A percentile compares a stretch with the other conserved stretches of the same genome.
These are phyloP conservation scores for Phymatocera aterrima DNA, from an alignment of 2,888 invertebrate species.

Conservation along the genomic window DNA sequence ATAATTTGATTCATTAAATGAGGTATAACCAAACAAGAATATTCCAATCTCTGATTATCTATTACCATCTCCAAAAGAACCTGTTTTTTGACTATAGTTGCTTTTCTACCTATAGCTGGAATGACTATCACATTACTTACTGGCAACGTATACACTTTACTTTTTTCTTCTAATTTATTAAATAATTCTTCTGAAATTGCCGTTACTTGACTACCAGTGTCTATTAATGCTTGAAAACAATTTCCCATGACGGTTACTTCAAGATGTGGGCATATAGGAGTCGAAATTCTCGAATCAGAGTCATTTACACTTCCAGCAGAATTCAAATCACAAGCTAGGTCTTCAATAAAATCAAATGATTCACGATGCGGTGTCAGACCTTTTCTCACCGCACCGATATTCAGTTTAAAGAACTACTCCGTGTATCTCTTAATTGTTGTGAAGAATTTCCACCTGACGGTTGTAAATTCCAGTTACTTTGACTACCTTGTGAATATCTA, in stretches of 20 bases:
- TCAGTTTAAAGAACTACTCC: constrained; percentile 47
- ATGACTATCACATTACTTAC: constrained; percentile 43
- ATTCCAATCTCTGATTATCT: background rate
- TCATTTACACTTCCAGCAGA: constrained; percentile 2
- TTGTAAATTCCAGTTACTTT: constrained; percentile 1
- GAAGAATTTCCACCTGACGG: background rate
- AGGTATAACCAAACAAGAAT: constrained; percentile 6
- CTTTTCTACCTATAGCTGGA: constrained; percentile 49
- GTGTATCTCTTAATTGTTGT: background rate
- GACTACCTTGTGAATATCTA: background rate
- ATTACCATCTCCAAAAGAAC: background rate
- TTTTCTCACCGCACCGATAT: constrained; percentile 36
- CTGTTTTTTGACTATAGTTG: constrained; percentile 38
- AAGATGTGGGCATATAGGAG: constrained; percentile 21
- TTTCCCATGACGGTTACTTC: background rate
- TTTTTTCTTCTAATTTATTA: constrained; percentile 6
- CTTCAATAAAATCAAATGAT: constrained; percentile 45
- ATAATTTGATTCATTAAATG: constrained; percentile 24
- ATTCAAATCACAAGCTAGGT: constrained; percentile 41
- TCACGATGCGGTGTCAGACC: constrained; percentile 47
- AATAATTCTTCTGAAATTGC: constrained; percentile 48
- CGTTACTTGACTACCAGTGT: constrained; percentile 50
- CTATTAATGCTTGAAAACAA: constrained; percentile 41
- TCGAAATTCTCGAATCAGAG: background rate
- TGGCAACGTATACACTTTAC: constrained; percentile 29